Conservation (phyloP, 2,113 vertebrate genomes). For the Hippocampus abdominalis region DNA sequence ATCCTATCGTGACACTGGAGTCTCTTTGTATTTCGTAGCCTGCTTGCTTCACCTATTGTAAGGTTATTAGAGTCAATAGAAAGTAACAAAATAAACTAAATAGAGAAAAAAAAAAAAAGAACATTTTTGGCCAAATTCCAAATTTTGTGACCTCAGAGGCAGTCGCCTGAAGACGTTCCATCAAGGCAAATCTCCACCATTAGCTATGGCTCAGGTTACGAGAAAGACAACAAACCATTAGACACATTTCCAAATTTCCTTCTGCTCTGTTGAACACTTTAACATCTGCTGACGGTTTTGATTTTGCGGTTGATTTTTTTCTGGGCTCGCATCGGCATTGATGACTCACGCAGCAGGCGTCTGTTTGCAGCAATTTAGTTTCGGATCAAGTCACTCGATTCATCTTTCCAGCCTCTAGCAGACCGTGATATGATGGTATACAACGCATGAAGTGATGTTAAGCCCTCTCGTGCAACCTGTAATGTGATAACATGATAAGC, state of each 20-base stretch:
- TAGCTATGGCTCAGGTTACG: not conserved
- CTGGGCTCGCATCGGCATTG: not conserved
- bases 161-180: not conserved
- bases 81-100: too few relatives aligned
- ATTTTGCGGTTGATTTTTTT: slow-evolving; percentile 4
- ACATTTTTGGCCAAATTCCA: not conserved
- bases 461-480: too few relatives aligned
- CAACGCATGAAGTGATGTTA: not conserved
- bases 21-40: too few relatives aligned
- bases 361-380: not conserved
- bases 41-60: too few relatives aligned
- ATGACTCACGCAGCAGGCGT: slow-evolving; percentile 1
- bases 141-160: not conserved
- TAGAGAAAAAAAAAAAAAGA: too few relatives aligned
- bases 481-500: too few relatives aligned
- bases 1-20: too few relatives aligned
- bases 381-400: not conserved
- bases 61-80: too few relatives aligned
- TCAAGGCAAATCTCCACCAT: not conserved
- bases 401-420: not conserved
- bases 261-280: not conserved
- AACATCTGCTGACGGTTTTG: slow-evolving; percentile 2
- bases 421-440: not conserved
- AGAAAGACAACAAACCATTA: not conserved
- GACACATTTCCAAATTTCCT: not conserved